A percentile compares a stretch with the other conserved stretches of the same genome.
These are phyloP conservation scores for Equus przewalskii DNA, from an alignment of 2,113 vertebrate species.

Conservation along the genomic window DNA sequence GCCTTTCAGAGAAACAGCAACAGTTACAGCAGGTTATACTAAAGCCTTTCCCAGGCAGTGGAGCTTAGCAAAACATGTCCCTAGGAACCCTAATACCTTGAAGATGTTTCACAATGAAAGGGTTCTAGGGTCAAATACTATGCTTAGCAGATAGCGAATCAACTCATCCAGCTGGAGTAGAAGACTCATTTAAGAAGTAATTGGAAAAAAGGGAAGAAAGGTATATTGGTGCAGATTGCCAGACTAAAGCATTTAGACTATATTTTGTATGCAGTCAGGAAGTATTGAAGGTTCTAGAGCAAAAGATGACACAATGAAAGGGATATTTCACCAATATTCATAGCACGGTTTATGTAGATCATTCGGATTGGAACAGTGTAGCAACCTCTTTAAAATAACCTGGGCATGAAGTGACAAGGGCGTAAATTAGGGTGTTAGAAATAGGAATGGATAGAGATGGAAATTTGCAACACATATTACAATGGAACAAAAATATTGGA, in stretches of 20 bases:
- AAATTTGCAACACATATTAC: neutral
- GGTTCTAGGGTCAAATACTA: neutral
- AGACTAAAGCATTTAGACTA: conserved; percentile 20
- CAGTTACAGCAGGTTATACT: neutral
- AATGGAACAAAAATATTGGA: neutral
- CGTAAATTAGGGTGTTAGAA: neutral
- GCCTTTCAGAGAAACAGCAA: neutral
- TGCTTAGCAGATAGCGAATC: neutral
- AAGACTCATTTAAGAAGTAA: conserved; percentile 8
- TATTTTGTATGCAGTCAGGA: neutral
- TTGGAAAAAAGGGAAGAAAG: neutral
- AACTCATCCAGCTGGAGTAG: neutral
- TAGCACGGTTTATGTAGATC: neutral
- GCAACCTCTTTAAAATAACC: neutral
- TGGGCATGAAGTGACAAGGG: neutral
- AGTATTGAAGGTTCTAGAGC: neutral
- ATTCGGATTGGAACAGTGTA: neutral
- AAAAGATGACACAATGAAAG: neutral
- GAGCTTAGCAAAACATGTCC: neutral
- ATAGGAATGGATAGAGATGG: neutral
- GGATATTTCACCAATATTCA: neutral
- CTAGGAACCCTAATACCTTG: neutral
- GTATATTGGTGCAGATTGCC: neutral
- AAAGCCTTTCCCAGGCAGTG: neutral
- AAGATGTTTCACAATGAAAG: neutral